Percentiles rank a stretch among this genome's conserved stretches.
phyloP scores from a whole-genome alignment of 2,113 vertebrate species.

The Reinhardtius hippoglossoides region DNA sequence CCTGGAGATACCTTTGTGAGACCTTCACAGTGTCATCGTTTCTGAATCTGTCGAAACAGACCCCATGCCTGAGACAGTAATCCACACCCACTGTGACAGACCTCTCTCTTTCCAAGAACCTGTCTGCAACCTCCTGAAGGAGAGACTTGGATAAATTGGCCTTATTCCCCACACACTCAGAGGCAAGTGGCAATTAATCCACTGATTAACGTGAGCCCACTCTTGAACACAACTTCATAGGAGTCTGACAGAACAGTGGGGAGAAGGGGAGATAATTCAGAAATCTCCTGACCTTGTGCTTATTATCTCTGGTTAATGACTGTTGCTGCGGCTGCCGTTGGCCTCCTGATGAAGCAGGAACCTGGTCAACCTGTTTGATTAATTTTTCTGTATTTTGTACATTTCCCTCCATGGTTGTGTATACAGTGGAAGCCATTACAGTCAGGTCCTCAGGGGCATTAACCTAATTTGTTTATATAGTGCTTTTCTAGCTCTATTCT shows the following conservation, averaged over 20 bases:
- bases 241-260: constrained; percentile 72
- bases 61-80: constrained; percentile 39
- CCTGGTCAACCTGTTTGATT: constrained; percentile 65
- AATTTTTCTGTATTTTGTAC: constrained; percentile 35
- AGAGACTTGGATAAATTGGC: constrained; percentile 75
- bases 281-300: constrained; percentile 79
- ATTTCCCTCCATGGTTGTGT: constrained; percentile 16
- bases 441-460: constrained; percentile 49
- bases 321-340: constrained; percentile 59
- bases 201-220: constrained; percentile 80
- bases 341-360: constrained; percentile 67
- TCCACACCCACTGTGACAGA: constrained; percentile 42
- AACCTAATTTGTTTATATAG: constrained; percentile 69
- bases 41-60: background rate
- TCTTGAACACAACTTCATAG: constrained; percentile 78
- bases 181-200: constrained; percentile 83
- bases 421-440: constrained; percentile 15
- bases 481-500: constrained; percentile 29
- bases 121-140: constrained; percentile 73
- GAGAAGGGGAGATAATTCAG: constrained; percentile 75
- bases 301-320: constrained; percentile 81
- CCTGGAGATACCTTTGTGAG: background rate
- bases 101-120: constrained; percentile 71
- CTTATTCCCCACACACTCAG: constrained; percentile 78
- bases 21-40: background rate